Base-by-base conservation (phyloP, 2,797 vertebrate species). In the Mormyrus hasselquistii region DNA sequence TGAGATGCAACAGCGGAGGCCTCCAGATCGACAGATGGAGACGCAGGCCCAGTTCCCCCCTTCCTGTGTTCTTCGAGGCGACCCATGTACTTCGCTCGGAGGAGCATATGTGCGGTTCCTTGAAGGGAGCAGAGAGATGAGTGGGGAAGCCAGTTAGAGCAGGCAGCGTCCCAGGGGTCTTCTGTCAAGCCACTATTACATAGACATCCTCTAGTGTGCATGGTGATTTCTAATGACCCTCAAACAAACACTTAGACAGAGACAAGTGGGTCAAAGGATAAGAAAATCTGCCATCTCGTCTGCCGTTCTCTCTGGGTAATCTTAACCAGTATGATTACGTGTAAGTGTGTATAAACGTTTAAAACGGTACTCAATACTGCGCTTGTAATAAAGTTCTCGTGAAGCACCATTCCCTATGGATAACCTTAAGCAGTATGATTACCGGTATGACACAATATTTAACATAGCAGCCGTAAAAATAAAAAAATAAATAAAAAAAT, bases 11-110 rank as follows among this genome's bases (percentile, higher is more conserved):
- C 10, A 53, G 87, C 5, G 25, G 14, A 76, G 25, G 3, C 53
- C n/a, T 87, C 85, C 69, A 38, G 44, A 8, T 88, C 5, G 59
- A 89, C 90, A 90, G 89, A 89, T 89, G 89, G 89, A 29, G 69
- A 12, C 8, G 34, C 69, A 29, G 41, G 89, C 57, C 59, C 22
- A 12, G 19, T 50, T 92, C 90, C 34, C 91, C 90, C 93, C 93
- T 92, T 92, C 91, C 92, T 90, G 92, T 91, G 92, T 92, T 90
- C 92, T 93, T 92, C 90, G 93, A 92, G 91, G 91, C 90, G 89
- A 93, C 92, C 92, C 92, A 93, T 94, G 94, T 94, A 93, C 91
- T 91, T 91, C 52, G 94, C 94, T 94, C 92, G 12, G 91, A 73
- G 87, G 65, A 88, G 34, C 87, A 88, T 88, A 88, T 88, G 65